Base-by-base conservation (phyloP, 2,797 vertebrate genomes). In the Amblyopsis hoosieri region DNA sequence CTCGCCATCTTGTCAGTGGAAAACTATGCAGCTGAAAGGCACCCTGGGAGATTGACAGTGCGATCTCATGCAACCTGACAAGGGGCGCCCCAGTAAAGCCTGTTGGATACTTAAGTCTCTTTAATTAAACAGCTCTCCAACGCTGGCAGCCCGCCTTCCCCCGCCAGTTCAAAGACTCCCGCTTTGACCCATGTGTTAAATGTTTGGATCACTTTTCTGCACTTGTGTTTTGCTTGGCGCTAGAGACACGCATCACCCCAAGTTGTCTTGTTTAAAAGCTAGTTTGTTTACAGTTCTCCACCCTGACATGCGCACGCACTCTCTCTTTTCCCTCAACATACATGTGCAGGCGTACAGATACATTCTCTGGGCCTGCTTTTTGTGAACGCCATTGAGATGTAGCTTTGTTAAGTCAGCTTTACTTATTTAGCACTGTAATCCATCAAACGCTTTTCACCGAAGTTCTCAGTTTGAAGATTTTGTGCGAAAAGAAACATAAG, bases 241-340 rank as follows among this genome's bases (percentile, higher is more conserved):
- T 67, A 14, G 54, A 81, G 76, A 82, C 87, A 87, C 69, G 76
- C 86, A 84, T 84, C 64, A 61, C 87, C 64, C 67, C 62, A 92
- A 93, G 91, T 92, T 91, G 89, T 93, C 92, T 92, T 90, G 89
- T 94, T 92, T 93, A 92, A 93, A 94, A 93, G 85, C 80, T 71
- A 81, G 87, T 88, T 93, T 94, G 91, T 93, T 94, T 93, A 92
- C 90, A 89, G 85, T 92, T 90, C 88, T 55, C 78, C 67, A 54
- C 51, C 56, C 75, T 33, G 54, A 62, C 58, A 10, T n/a, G 69
- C 74, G 78, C 31, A 12, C 33, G 8, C 33, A 8, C 33, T 5
- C 33, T 8, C 33, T 8, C 33, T 5, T 8, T 8, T 6, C 7
- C 33, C 33, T 8, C 33, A 8, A 6, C 33, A 5, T 8, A 8